Conservation (phyloP, 2,888 invertebrate species). For the Acronicta alni region DNA sequence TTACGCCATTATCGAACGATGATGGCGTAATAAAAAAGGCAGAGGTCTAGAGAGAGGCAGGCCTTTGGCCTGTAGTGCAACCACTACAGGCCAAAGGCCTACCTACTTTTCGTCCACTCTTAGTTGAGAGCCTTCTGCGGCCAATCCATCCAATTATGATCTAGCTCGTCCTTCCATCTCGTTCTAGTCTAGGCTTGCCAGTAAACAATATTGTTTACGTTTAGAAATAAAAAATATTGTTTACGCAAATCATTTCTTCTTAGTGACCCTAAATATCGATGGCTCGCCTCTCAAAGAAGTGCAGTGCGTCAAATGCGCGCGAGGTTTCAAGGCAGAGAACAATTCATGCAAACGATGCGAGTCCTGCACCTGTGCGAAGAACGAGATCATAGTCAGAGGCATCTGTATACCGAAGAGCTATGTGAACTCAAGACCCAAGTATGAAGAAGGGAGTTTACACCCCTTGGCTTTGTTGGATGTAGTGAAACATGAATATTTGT, state of each 20-base stretch:
- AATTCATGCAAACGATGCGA: constrained; percentile 77
- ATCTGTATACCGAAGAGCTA: constrained; percentile 75
- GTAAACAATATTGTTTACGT: too few species aligned
- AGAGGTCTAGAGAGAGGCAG: too few species aligned
- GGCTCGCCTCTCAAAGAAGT: constrained; percentile 81
- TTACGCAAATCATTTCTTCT: constrained; percentile 13
- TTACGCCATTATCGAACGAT: too few species aligned
- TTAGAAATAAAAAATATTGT: too few species aligned
- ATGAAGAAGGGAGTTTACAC: constrained; percentile 71
- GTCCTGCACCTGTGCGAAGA: constrained; percentile 70
- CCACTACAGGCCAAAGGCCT: too few species aligned
- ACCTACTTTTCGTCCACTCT: too few species aligned
- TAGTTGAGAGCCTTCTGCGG: too few species aligned
- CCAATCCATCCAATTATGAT: too few species aligned
- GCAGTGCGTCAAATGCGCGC: constrained; percentile 80
- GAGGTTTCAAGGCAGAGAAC: constrained; percentile 69
- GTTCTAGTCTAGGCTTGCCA: too few species aligned
- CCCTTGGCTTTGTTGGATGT: constrained; percentile 71
- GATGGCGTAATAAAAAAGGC: too few species aligned
- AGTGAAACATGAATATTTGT: constrained; percentile 80
- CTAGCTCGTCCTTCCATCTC: too few species aligned
- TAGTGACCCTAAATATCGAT: constrained; percentile 82
- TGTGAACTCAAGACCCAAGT: constrained; percentile 73
- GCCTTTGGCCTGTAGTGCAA: too few species aligned
- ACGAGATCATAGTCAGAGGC: constrained; percentile 71